phyloP scores from a whole-genome alignment of 2,888 invertebrate species.

The Lasioglossum villosulum region DNA sequence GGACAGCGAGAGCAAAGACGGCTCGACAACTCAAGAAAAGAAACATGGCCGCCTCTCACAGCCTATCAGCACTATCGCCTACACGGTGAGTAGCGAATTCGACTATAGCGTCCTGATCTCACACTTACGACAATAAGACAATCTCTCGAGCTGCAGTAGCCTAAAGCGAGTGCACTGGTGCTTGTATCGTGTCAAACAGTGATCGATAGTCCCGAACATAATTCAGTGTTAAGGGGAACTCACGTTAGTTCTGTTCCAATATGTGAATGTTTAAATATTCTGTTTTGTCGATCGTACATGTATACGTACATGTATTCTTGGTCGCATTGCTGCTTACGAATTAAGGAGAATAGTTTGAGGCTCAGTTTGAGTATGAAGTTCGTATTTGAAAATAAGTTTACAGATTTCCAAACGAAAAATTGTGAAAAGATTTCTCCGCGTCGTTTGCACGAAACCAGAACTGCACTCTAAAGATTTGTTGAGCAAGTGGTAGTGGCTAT shows the following conservation, averaged over 20 bases:
- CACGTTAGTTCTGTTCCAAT: constrained; percentile 58
- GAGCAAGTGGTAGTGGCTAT: neutral
- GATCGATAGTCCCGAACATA: constrained; percentile 33
- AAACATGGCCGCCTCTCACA: constrained; percentile 86
- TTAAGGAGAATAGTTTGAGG: neutral
- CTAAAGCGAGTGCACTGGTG: neutral
- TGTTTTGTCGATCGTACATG: no score
- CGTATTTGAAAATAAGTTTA: neutral
- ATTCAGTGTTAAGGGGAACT: constrained; percentile 66
- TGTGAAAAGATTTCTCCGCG: no score
- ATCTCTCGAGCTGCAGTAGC: neutral
- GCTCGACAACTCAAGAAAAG: constrained; percentile 85
- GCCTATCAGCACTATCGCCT: constrained; percentile 91
- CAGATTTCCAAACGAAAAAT: neutral
- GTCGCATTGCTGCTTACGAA: no score
- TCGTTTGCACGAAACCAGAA: neutral
- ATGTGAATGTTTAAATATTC: constrained; percentile 66
- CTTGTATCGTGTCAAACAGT: constrained; percentile 10
- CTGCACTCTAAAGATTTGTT: neutral
- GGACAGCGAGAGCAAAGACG: constrained; percentile 87
- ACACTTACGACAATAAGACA: neutral
- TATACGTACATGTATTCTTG: no score
- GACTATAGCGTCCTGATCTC: no score
- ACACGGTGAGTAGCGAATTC: constrained; percentile 87
- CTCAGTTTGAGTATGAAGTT: neutral